Base-by-base conservation (phyloP, 2,113 vertebrate species). In the Pedetes capensis region DNA sequence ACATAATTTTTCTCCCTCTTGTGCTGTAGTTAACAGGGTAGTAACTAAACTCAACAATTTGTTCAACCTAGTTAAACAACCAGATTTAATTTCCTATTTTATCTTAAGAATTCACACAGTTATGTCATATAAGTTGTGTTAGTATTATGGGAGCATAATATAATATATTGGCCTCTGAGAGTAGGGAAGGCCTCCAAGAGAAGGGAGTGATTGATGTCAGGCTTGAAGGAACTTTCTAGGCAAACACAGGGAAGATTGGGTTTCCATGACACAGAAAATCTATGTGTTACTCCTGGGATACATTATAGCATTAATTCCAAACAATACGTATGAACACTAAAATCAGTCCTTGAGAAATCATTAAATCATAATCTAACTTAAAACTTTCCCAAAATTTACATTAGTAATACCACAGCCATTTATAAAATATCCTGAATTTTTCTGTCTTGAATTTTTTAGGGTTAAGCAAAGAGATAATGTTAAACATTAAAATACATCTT, bases 401-500 rank as follows among this genome's bases (percentile, higher is more conserved):
- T 95, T 96, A 91, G 1, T 17, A 93, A 72, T 39, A 44, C 69
- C 14, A 12, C 1, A n/a, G 29, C 10, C 5, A 14, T 86, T 90
- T 59, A 78, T 69, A 80, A 93, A 18, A 42, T 49, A 64, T 11
- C 6, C 16, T 93, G 6, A 39, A 16, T 59, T 91, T 25, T 59
- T 83, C 29, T 39, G 68, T 1, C 9, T 89, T 66, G 64, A 94
- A 81, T 8, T 74, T 5, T 55, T 16, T 39, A 83, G 1, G 37
- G 6, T 89, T 75, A 14, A 42, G 27, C 74, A 89, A 97, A 95
- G 1, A 2, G 87, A 16, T 63, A 69, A 84, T 44, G 32, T 51
- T 34, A 94, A 92, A 94, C 6, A 32, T 64, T 94, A 95, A 53
- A 91, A 81, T 64, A 88, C 47, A 44, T 96, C 95, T 82, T 72